Conservation (phyloP, 2,113 vertebrate genomes). For the Oostethus manadensis region DNA sequence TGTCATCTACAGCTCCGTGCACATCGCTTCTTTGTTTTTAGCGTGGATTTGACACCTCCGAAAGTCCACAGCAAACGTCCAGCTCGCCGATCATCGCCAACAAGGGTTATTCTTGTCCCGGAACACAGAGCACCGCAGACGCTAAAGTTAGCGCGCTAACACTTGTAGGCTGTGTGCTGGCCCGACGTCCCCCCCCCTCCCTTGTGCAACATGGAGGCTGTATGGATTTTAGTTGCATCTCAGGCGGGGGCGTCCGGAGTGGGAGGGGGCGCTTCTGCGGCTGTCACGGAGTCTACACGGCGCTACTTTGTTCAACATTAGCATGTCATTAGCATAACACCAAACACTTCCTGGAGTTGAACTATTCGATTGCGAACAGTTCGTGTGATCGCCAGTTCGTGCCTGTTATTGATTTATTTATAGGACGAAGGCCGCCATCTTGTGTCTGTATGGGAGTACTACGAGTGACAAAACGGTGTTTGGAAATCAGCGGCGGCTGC, state of each 20-base stretch:
- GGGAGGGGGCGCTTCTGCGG: slow-evolving; percentile 45
- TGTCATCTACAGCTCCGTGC: slow-evolving; percentile 56
- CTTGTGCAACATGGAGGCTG: slow-evolving; percentile 76
- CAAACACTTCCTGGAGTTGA: neutral
- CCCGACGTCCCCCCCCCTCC: slow-evolving; percentile 40
- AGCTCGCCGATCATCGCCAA: slow-evolving; percentile 36
- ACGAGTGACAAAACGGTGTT: neutral
- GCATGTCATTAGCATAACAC: neutral
- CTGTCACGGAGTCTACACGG: slow-evolving; percentile 46
- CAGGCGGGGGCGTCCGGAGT: slow-evolving; percentile 52
- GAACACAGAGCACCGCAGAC: slow-evolving; percentile 4
- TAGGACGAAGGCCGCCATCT: slow-evolving; percentile 24
- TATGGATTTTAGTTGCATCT: slow-evolving; percentile 66
- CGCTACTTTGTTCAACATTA: slow-evolving; percentile 26
- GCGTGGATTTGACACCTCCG: neutral
- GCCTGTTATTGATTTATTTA: neutral
- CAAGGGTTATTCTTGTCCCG: slow-evolving; percentile 6
- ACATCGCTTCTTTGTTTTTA: slow-evolving; percentile 25
- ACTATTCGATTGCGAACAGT: too few species aligned
- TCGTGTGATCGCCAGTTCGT: neutral
- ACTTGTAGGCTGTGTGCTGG: slow-evolving; percentile 16
- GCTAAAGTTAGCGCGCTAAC: slow-evolving; percentile 21
- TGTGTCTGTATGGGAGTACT: neutral
- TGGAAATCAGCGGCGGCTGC: too few species aligned
- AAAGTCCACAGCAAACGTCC: slow-evolving; percentile 10